Percentiles rank a stretch among this genome's conserved stretches.
phyloP scores from a whole-genome alignment of 2,113 vertebrate species.

The Pseudorasbora parva region DNA sequence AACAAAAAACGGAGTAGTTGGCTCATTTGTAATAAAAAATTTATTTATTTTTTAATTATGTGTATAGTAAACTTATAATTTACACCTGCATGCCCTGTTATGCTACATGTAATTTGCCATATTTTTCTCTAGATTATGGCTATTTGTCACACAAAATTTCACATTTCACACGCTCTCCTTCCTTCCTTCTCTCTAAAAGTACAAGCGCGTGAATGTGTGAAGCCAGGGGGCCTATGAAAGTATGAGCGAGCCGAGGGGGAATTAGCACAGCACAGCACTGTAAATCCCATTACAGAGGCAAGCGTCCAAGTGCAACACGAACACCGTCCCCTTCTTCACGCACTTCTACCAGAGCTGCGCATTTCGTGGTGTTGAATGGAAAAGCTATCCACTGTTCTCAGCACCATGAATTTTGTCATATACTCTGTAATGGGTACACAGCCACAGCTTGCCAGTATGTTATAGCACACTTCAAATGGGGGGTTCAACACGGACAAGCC shows the following conservation, averaged over 20 bases:
- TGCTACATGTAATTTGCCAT: conserved; percentile 44
- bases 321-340: conserved; percentile 49
- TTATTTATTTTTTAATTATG: too few species aligned
- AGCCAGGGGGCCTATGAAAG: conserved; percentile 33
- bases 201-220: conserved; percentile 17
- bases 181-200: conserved; percentile 20
- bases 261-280: conserved; percentile 63
- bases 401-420: conserved; percentile 13
- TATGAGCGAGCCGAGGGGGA: conserved; percentile 59
- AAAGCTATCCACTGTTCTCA: conserved; percentile 45
- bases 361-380: conserved; percentile 11
- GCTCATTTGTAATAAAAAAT: not conserved
- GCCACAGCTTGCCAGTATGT: not conserved
- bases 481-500: not conserved
- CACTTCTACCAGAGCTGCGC: conserved; percentile 8
- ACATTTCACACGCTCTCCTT: conserved; percentile 60
- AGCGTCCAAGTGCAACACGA: conserved; percentile 63
- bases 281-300: conserved; percentile 66
- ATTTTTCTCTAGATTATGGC: conserved; percentile 69
- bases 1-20: not conserved
- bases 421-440: conserved; percentile 1
- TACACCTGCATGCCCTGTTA: not conserved
- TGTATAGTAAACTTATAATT: conserved; percentile 8
- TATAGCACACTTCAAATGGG: not conserved
- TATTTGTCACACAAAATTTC: conserved; percentile 68